These are phyloP conservation scores for Cheilosia pagana DNA, from an alignment of 2,888 invertebrate species.

Conservation along the genomic window DNA sequence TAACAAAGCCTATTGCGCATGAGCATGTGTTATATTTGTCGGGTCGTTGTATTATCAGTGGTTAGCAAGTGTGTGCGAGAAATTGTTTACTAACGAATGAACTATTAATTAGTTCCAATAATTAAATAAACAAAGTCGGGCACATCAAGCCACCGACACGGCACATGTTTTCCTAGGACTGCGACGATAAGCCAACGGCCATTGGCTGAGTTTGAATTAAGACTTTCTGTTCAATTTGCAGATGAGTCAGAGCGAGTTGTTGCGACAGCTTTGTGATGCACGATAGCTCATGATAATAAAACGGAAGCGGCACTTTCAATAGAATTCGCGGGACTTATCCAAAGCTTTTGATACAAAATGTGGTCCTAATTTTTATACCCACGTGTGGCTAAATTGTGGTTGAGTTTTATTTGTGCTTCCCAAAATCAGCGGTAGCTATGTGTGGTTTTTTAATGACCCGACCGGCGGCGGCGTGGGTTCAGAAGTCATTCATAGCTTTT, in stretches of 20 bases:
- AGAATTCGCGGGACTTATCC: neutral
- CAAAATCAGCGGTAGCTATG: too few species aligned
- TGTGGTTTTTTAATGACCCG: too few species aligned
- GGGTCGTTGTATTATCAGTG: conserved; percentile 6
- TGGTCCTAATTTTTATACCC: too few species aligned
- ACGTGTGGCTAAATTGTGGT: too few species aligned
- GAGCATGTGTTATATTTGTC: neutral
- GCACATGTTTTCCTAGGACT: neutral
- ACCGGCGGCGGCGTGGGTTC: too few species aligned
- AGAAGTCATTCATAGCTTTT: too few species aligned
- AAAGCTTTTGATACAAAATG: too few species aligned
- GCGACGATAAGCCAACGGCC: neutral
- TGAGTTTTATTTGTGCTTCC: too few species aligned
- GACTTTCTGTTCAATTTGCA: neutral
- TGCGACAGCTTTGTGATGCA: neutral
- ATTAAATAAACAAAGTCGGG: conserved; percentile 41
- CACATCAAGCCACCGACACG: conserved; percentile 8
- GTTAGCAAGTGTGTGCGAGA: conserved; percentile 17
- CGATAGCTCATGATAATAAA: neutral
- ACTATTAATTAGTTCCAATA: conserved; percentile 46
- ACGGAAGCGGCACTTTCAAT: neutral
- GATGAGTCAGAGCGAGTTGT: neutral
- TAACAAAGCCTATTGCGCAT: conserved; percentile 8
- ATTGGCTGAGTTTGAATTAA: neutral
- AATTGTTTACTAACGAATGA: conserved; percentile 20